Conservation (phyloP, 1,140 invertebrate genomes). For the Homalodisca vitripennis region DNA sequence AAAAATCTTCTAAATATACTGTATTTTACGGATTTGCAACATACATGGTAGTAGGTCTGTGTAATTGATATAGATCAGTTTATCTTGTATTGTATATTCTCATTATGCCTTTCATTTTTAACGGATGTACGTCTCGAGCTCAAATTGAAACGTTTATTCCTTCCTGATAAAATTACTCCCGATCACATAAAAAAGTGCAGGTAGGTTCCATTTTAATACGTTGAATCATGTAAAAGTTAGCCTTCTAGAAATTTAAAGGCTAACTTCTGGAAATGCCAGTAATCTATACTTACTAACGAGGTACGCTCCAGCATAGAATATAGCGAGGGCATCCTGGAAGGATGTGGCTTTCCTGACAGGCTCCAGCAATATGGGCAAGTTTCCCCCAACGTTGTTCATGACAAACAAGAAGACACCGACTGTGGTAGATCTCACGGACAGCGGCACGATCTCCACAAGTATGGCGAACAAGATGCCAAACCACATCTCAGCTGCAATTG, state of each 20-base stretch:
- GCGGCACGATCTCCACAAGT: constrained; percentile 81
- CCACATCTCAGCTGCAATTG: constrained; percentile 81
- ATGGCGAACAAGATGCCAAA: constrained; percentile 89
- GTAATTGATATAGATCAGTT: too few relatives aligned
- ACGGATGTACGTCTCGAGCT: too few relatives aligned
- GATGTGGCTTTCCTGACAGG: constrained; percentile 75
- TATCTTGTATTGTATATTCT: too few relatives aligned
- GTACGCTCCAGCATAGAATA: constrained; percentile 84
- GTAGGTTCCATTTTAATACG: neutral
- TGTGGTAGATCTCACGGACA: constrained; percentile 75
- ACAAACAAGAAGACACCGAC: constrained; percentile 85
- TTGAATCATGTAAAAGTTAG: neutral
- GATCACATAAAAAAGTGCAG: too few relatives aligned
- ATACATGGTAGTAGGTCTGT: too few relatives aligned
- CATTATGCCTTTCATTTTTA: too few relatives aligned
- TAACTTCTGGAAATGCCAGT: neutral
- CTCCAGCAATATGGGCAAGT: constrained; percentile 83
- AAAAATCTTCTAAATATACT: too few relatives aligned
- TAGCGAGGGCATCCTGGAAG: constrained; percentile 79
- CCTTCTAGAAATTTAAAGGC: neutral
- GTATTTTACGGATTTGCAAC: too few relatives aligned
- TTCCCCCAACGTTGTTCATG: constrained; percentile 93
- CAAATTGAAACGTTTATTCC: too few relatives aligned
- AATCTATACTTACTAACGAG: constrained; percentile 68
- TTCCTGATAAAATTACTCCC: too few relatives aligned